These are phyloP conservation scores for Drosophila mulleri DNA, from an alignment of 2,888 invertebrate species.

Conservation along the genomic window DNA sequence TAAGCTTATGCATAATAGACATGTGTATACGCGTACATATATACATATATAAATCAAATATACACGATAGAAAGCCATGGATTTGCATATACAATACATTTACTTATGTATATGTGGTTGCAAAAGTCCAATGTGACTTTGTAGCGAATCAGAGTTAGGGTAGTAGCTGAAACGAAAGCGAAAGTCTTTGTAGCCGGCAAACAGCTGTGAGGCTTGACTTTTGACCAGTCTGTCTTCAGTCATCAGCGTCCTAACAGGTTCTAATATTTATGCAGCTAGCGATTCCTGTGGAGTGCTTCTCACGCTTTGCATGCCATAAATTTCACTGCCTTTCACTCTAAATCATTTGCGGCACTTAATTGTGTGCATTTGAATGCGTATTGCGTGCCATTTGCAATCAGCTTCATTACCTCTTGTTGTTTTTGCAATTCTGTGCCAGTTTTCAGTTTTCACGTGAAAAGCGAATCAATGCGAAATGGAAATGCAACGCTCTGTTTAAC, in stretches of 20 bases:
- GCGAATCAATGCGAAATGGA: constrained; percentile 46
- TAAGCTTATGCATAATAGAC: constrained; percentile 25
- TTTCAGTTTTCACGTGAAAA: constrained; percentile 62
- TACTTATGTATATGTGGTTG: constrained; percentile 8
- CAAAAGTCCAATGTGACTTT: constrained; percentile 28
- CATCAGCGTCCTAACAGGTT: constrained; percentile 5
- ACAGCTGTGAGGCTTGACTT: constrained; percentile 12
- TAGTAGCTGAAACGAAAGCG: constrained; percentile 52
- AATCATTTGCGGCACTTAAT: constrained; percentile 73
- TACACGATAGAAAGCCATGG: constrained; percentile 73
- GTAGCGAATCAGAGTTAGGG: constrained; percentile 1
- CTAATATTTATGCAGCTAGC: constrained; percentile 6
- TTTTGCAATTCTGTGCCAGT: constrained; percentile 65
- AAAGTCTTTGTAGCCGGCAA: constrained; percentile 52
- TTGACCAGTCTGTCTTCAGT: constrained; percentile 1
- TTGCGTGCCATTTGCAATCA: constrained; percentile 71
- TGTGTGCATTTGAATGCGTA: constrained; percentile 77
- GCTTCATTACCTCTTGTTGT: constrained; percentile 3
- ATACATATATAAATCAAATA: constrained; percentile 12
- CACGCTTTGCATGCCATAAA: constrained; percentile 77
- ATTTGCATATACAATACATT: constrained; percentile 26
- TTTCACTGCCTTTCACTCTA: constrained; percentile 79
- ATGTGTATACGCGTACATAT: neutral
- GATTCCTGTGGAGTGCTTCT: constrained; percentile 44
- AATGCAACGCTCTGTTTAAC: constrained; percentile 73